Conservation (phyloP, 2,888 invertebrate species). For the Chymomyza procnemis region DNA sequence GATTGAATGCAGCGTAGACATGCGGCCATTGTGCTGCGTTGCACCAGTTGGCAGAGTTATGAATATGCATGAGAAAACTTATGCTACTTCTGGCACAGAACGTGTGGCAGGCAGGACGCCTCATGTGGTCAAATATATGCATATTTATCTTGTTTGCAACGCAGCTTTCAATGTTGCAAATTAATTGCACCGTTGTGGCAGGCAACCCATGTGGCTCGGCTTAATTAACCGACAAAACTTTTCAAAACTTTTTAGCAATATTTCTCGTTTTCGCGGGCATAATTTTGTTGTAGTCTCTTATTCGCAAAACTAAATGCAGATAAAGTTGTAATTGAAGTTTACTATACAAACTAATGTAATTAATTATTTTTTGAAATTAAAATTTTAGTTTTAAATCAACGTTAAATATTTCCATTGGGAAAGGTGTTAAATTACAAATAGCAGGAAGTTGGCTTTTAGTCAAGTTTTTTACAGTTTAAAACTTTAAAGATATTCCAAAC, state of each 20-base stretch:
- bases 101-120: not conserved
- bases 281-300: not conserved
- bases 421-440: no score
- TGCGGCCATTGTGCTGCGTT: constrained; percentile 5
- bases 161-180: not conserved
- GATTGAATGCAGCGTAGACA: constrained; percentile 40
- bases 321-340: not conserved
- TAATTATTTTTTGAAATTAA: no score
- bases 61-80: constrained; percentile 16
- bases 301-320: not conserved
- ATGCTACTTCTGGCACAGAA: not conserved
- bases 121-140: not conserved
- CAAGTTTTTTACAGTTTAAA: no score
- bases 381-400: no score
- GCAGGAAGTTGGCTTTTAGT: no score
- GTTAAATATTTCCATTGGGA: no score
- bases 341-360: no score
- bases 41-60: constrained; percentile 12
- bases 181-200: not conserved
- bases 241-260: not conserved
- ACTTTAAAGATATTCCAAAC: no score
- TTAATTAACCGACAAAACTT: not conserved
- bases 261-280: not conserved
- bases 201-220: not conserved
- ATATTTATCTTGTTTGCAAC: not conserved